Evolutionary conservation across 2,113 vertebrate genomes (phyloP), one percentile per base, ranked within the genome.

Genomic region (Phylloscopus trochiloides): DNA sequence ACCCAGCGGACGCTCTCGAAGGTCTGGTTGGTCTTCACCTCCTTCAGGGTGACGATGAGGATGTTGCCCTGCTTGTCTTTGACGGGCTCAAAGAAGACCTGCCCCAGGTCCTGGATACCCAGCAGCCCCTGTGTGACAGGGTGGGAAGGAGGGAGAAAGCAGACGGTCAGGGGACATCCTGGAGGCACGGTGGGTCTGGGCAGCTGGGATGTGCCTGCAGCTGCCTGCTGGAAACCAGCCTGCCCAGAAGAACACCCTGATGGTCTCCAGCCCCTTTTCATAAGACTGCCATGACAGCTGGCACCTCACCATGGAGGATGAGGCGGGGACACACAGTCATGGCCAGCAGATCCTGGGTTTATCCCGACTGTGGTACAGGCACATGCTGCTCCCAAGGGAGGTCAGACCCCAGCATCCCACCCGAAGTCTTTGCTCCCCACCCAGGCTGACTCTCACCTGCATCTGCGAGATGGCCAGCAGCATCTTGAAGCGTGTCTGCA

Each of bases 11-110:
- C 98, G 0, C 98, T 98, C 62, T 99, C 99, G 1, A 98, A 98
- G 34, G 97, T 98, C 68, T 98, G 98, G 91, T 94, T 98, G 55
- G 98, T 94, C 50, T 96, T 98, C 97, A 99, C 98, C 94, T 99
- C 99, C 96, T 98, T 98, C 79, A 99, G 95, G 36, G 99, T 98
- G 87, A 99, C 97, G 25, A 99, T 97, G 90, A 99, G 91, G 52
- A 98, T 98, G n/a, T 99, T 99, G n/a, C 99, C 99, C 21, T 99
- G 99, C 83, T 98, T 99, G 98, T 99, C 99, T 93, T 98, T 99
- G 94, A 99, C 96, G 3, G 99, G 98, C 95, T 99, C 99, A 6
- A 98, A 99, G 96, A 99, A 99, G 57, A 98, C 98, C 87, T 98
- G 98, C 7, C 99, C 99, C 68, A 99, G 96, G 92, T 99, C 98